Base-by-base conservation (phyloP, 1,140 invertebrate species). In the Bactericera cockerelli region DNA sequence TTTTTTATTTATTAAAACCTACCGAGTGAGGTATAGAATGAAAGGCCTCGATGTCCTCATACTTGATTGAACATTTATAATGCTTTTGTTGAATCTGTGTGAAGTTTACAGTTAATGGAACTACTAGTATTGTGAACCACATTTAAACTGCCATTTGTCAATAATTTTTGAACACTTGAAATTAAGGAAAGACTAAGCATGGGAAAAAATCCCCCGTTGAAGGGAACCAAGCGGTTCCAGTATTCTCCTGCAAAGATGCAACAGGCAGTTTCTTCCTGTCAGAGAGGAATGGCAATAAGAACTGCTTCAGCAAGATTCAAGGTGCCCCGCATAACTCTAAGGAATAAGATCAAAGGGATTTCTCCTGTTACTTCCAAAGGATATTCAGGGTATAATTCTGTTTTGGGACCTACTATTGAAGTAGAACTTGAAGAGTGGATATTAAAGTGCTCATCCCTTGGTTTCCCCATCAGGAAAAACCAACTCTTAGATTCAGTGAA, bases 401-500 rank as follows among this genome's bases (percentile, higher is more conserved):
- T 57, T 54, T 16, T 57, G 2, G 56, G 56, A 26, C 21, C 10
- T 1, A 53, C 60, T 8, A 28, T 59, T 26, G 63, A 65, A 60
- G 26, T 33, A 11, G n/a, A 62, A 14, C 24, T 65, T 1, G 53
- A 61, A 19, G 6, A 56, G 0, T 65, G 62, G 63, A 42, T 63
- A 3, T 21, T 61, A 22, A n/a, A 55, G 3, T 59, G 59, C 33
- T 33, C 49, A 49, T 13, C 49, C 42, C 21, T 21, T 49, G 63
- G 61, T 16, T 63, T 61, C 61, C 62, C 62, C 24, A 54, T 67
- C 2, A 61, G 62, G 13, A 67, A 65, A 58, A 28, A 14, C 19
- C 55, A 62, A 22, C 55, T 65, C 28, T 11, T 66, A 11, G 38
- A 64, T 55, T 59, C 36, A 16, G 63, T 64, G 13, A 4, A 55